phyloP scores from a whole-genome alignment of 2,888 invertebrate species.

The Leptogaster cylindrica region DNA sequence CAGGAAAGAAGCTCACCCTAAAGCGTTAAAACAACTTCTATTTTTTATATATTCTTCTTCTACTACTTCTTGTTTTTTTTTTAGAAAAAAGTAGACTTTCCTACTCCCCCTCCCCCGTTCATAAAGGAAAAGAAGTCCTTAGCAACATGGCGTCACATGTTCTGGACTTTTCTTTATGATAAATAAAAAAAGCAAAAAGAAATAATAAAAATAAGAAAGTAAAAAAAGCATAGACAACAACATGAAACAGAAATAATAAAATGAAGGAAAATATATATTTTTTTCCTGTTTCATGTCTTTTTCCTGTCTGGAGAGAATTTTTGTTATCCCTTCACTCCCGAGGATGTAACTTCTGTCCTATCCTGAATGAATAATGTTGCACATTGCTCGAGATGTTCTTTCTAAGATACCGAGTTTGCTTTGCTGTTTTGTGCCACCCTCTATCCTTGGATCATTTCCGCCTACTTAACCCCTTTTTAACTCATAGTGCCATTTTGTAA shows the following conservation, averaged over 20 bases:
- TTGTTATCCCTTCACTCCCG: slow-evolving; percentile 7
- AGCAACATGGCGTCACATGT: slow-evolving; percentile 43
- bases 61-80: too few species aligned
- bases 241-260: too few species aligned
- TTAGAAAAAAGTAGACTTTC: neutral
- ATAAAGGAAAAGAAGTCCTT: slow-evolving; percentile 39
- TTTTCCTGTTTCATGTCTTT: slow-evolving; percentile 32
- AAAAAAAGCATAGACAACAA: too few species aligned
- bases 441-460: neutral
- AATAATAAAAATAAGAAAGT: neutral
- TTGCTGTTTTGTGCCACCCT: too few species aligned
- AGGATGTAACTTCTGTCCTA: slow-evolving; percentile 23
- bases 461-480: too few species aligned
- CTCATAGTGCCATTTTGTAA: too few species aligned
- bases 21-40: slow-evolving; percentile 28
- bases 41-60: too few species aligned
- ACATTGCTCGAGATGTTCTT: slow-evolving; percentile 18
- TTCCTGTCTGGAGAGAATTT: slow-evolving; percentile 33
- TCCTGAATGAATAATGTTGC: slow-evolving; percentile 38
- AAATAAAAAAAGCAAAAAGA: neutral
- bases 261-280: slow-evolving; percentile 19
- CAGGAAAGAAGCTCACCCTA: slow-evolving; percentile 33
- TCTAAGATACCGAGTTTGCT: slow-evolving; percentile 20
- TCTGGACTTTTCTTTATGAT: slow-evolving; percentile 40
- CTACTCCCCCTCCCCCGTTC: too few species aligned